Percentiles rank a stretch among this genome's conserved stretches.
phyloP scores from a whole-genome alignment of 2,797 vertebrate genomes.

The Rhinella marina region DNA sequence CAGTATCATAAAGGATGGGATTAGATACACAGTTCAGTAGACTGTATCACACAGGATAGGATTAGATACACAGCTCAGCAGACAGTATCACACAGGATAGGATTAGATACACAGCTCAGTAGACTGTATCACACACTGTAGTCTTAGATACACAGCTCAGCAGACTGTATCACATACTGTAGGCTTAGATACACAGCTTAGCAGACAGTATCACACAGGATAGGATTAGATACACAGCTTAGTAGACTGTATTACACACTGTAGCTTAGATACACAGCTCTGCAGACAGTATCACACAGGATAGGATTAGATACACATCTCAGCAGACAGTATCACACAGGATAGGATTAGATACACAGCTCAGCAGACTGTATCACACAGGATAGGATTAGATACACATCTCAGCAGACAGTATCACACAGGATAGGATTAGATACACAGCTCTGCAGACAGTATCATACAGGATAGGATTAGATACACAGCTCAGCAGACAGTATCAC shows the following conservation, averaged over 20 bases:
- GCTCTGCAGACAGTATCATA: slow-evolving; percentile 1
- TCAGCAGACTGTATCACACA: too few species aligned
- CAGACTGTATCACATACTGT: too few species aligned
- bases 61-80: slow-evolving; percentile 2
- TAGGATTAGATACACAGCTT: neutral
- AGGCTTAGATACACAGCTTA: neutral
- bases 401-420: neutral
- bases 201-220: neutral
- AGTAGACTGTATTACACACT: too few species aligned
- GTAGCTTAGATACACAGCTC: neutral
- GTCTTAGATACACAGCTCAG: neutral
- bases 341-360: neutral
- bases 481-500: neutral
- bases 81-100: neutral
- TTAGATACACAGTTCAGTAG: neutral
- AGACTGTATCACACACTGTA: neutral
- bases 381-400: neutral
- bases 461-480: neutral
- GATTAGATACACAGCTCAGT: neutral
- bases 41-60: neutral
- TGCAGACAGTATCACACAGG: neutral
- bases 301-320: neutral
- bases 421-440: neutral
- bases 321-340: neutral
- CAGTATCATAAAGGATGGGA: neutral